Evolutionary conservation across 2,113 vertebrate species (phyloP).

Genomic region (Ranitomeya variabilis): DNA sequence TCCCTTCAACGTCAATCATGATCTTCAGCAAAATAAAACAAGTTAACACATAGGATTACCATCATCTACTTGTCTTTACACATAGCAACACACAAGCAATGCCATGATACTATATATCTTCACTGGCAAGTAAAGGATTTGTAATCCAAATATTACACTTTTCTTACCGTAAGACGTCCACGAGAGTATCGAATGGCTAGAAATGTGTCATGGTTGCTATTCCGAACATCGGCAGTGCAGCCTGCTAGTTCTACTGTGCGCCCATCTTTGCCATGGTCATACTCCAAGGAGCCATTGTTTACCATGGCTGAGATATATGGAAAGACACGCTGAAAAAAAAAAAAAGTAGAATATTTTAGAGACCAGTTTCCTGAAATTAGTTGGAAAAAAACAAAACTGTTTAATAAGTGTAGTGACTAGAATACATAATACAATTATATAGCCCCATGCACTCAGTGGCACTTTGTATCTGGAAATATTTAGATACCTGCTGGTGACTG

Average conservation of each 20-base stretch:
- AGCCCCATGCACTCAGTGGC: too few species aligned
- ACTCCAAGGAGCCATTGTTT: slow-evolving; percentile 91
- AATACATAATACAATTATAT: too few species aligned
- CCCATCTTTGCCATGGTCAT: slow-evolving; percentile 94
- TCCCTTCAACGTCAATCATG: slow-evolving; percentile 93
- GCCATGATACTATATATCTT: not conserved
- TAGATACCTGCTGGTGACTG: too few species aligned
- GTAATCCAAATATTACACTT: not conserved
- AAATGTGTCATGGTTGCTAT: slow-evolving; percentile 93
- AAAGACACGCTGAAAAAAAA: slow-evolving; percentile 82
- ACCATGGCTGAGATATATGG: slow-evolving; percentile 96
- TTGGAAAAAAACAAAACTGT: too few species aligned
- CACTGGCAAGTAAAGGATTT: not conserved
- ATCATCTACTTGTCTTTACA: fast-evolving
- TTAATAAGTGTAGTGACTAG: too few species aligned
- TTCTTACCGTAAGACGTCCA: slow-evolving; percentile 89
- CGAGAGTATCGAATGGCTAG: slow-evolving; percentile 94
- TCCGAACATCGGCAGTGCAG: slow-evolving; percentile 89
- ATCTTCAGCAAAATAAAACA: slow-evolving; percentile 71
- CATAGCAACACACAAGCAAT: not conserved
- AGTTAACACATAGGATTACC: not conserved
- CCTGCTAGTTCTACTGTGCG: slow-evolving; percentile 89
- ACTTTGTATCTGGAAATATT: too few species aligned
- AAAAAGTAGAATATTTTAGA: not conserved
- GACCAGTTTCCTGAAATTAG: not conserved